Conservation (phyloP, 2,113 vertebrate genomes). For the Chlamydotis undulata region DNA sequence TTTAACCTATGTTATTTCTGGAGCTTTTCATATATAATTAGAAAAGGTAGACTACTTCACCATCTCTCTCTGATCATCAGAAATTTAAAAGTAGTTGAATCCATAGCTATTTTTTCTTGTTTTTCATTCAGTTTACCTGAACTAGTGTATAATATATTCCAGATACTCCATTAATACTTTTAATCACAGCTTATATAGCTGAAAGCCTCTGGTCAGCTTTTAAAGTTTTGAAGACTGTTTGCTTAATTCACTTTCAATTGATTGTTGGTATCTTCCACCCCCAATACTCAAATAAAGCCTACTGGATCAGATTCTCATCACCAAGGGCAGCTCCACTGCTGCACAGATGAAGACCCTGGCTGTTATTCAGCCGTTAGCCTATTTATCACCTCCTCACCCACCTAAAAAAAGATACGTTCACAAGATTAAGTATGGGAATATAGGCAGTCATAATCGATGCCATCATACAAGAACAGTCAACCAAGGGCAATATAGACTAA, state of each 20-base stretch:
- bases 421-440: neutral
- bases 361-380: neutral
- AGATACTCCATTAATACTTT: neutral
- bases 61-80: neutral
- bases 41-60: neutral
- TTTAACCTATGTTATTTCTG: neutral
- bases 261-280: neutral
- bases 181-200: neutral
- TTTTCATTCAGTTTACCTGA: constrained; percentile 19
- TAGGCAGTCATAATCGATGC: neutral
- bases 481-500: neutral
- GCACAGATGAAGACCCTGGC: neutral
- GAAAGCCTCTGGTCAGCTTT: neutral
- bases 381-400: neutral
- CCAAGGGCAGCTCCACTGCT: neutral
- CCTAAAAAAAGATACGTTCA: neutral
- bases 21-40: neutral
- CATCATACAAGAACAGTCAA: neutral
- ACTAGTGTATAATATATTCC: neutral
- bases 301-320: neutral
- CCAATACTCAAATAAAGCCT: neutral
- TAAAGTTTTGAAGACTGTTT: neutral
- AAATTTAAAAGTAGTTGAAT: neutral
- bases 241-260: neutral
- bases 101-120: neutral